Conservation (phyloP, 1,140 invertebrate genomes). For the Listronotus oregonensis region DNA sequence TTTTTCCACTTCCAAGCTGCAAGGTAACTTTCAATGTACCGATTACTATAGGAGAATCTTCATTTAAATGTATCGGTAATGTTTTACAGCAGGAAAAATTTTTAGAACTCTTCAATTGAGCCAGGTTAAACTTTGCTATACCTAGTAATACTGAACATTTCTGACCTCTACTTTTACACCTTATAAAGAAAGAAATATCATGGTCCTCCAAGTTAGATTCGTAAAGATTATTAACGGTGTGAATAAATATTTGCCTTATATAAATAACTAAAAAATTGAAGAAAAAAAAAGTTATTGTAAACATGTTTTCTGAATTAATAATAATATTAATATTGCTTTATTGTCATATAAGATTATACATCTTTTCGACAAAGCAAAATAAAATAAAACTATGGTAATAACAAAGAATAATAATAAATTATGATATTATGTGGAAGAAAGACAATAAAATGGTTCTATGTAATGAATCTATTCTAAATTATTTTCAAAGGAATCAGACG, state of each 20-base stretch:
- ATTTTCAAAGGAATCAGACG: no score
- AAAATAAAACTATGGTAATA: no score
- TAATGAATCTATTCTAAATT: no score
- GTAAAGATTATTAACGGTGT: conserved; percentile 45
- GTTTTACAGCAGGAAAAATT: conserved; percentile 44
- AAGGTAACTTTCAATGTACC: conserved; percentile 55
- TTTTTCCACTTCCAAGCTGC: conserved; percentile 58
- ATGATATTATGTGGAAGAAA: no score
- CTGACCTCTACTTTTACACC: conserved; percentile 45
- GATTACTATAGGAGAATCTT: conserved; percentile 43
- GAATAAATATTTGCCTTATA: conserved; percentile 49
- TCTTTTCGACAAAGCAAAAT: no score
- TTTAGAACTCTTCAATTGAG: conserved; percentile 39
- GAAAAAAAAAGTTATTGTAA: neutral
- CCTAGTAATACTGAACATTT: conserved; percentile 45
- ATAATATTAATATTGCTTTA: no score
- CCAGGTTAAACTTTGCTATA: conserved; percentile 47
- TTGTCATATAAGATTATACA: no score
- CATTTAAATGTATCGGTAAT: conserved; percentile 43
- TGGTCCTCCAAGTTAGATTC: conserved; percentile 41
- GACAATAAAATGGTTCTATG: no score
- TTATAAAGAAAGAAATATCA: conserved; percentile 47
- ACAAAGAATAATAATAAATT: no score
- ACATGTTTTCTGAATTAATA: no score
- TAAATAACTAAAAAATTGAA: conserved; percentile 40